Base-by-base conservation (phyloP, 2,888 invertebrate species). In the Schrankia costaestrigalis region DNA sequence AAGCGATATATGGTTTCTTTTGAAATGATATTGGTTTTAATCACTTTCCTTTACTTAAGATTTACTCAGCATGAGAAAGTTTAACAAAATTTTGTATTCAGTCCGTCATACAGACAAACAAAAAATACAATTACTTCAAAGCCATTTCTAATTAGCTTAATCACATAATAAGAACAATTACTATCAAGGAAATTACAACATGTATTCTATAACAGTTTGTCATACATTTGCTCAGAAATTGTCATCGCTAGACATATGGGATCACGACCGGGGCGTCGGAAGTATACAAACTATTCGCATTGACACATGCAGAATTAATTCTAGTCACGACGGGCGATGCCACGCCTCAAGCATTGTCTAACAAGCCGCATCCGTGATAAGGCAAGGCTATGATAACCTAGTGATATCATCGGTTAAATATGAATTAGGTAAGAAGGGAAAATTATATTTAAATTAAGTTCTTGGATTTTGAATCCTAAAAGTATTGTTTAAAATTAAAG, bases 331-430 rank as follows among this genome's bases (percentile, higher is more conserved):
- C 63, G 51, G 62, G 60, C 47, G 56, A 43, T 62, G 56, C 74
- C 80, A 78, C 83, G 82, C 84, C 84, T 68, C 58, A 41, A 56
- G 71, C 71, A 78, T 81, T 78, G 81, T 82, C 73, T 78, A 72
- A 73, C 68, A 57, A 71, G 67, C 45, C 41, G 60, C 69, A 68
- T 74, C 77, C 76, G 74, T 71, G 75, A 74, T 72, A 69, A 73
- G 65, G 68, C 69, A 65, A 72, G 65, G 69, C 65, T 71, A 62
- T 60, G 63, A 65, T 69, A 66, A 63, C 53, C 11, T 28, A 11
- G 49, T 72, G 72, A 77, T 74, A 71, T 73, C 78, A 77, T 74
- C 64, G 56, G 35, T 42, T 52, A 63, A 66, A 60, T 68, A 65
- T 63, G 61, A 56, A 42, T 36, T 44, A n/a, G n/a, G n/a, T n/a